Conservation (phyloP, 1,140 invertebrate genomes). For the Procambarus virginalis region DNA sequence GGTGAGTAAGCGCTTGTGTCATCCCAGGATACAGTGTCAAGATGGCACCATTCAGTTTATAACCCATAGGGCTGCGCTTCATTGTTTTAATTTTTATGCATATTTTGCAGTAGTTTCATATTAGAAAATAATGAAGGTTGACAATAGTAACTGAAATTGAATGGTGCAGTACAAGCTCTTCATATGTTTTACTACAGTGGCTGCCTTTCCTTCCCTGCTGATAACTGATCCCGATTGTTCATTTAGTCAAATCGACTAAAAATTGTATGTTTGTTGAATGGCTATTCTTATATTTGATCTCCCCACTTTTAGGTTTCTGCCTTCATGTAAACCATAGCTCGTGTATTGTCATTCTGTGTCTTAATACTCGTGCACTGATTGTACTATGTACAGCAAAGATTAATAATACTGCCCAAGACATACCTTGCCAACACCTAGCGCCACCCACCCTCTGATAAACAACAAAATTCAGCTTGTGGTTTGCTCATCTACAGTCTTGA, state of each 20-base stretch:
- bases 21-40: constrained; percentile 49
- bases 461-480: constrained; percentile 55
- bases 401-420: constrained; percentile 39
- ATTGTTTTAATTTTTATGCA: constrained; percentile 1
- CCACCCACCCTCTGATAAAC: constrained; percentile 67
- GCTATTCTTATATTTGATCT: constrained; percentile 61
- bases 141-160: constrained; percentile 45
- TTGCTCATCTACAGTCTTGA: constrained; percentile 34
- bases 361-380: constrained; percentile 53
- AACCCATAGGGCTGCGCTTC: constrained; percentile 28
- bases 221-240: constrained; percentile 47
- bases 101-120: constrained; percentile 20
- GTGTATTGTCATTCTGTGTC: constrained; percentile 59
- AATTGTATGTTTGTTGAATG: constrained; percentile 64
- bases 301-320: constrained; percentile 41
- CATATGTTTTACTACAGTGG: constrained; percentile 56
- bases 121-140: constrained; percentile 15
- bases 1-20: constrained; percentile 69
- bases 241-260: constrained; percentile 35
- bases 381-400: constrained; percentile 53
- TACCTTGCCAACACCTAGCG: constrained; percentile 53
- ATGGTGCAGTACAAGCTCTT: constrained; percentile 63
- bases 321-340: constrained; percentile 58
- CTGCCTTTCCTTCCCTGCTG: constrained; percentile 64
- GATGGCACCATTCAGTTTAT: constrained; percentile 65